phyloP scores from a whole-genome alignment of 1,140 invertebrate species.

The Bombus terrestris region DNA sequence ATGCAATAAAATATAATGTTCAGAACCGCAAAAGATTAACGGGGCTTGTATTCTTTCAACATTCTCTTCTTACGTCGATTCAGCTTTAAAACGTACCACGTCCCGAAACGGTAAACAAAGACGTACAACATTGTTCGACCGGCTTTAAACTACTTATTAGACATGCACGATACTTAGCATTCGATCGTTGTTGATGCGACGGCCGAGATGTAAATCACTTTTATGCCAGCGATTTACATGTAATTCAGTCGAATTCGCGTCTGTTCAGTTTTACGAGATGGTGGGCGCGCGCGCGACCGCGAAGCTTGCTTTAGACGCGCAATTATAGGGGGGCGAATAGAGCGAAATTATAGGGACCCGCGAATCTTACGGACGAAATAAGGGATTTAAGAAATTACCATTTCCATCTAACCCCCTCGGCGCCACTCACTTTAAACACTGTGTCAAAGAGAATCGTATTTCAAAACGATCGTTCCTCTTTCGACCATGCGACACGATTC shows the following conservation, averaged over 20 bases:
- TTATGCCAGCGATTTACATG: slow-evolving; percentile 25
- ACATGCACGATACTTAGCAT: background rate
- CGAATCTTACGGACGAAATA: background rate
- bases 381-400: slow-evolving; percentile 47
- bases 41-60: too few relatives aligned
- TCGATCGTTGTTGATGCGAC: background rate
- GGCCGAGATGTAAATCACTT: slow-evolving; percentile 29
- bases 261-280: background rate
- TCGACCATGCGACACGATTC: too few relatives aligned
- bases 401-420: slow-evolving; percentile 14
- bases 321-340: slow-evolving; percentile 45
- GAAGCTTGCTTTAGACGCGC: background rate
- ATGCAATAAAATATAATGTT: too few relatives aligned
- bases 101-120: background rate
- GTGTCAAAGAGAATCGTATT: slow-evolving; percentile 10
- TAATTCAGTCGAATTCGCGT: slow-evolving; percentile 29
- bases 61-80: too few relatives aligned
- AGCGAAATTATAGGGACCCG: slow-evolving; percentile 38
- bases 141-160: background rate
- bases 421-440: slow-evolving; percentile 21
- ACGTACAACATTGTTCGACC: background rate
- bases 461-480: background rate
- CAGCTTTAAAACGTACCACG: background rate
- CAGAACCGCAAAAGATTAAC: too few relatives aligned
- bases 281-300: background rate